Percentiles rank a stretch among this genome's conserved stretches.
Conservation (phyloP, 2,797 vertebrate species). For the Eulemur albifrons region DNA sequence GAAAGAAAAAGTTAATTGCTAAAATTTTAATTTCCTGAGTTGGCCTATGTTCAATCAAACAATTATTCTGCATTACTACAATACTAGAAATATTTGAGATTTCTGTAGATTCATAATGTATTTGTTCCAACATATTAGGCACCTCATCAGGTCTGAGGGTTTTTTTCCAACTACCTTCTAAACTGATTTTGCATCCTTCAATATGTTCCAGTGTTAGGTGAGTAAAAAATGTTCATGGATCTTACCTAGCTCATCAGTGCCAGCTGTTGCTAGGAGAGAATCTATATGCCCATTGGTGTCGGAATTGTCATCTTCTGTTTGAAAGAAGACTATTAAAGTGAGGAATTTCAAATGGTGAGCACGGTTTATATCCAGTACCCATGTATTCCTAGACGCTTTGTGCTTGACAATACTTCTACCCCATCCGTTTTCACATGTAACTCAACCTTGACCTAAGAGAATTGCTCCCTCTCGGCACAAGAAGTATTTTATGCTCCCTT, state of each 20-base stretch:
- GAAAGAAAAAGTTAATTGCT: conserved; percentile 76
- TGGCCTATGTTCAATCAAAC: conserved; percentile 73
- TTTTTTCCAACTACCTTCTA: conserved; percentile 50
- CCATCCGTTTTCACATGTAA: not conserved
- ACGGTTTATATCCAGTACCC: not conserved
- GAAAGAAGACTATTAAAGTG: not conserved
- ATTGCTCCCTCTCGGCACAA: conserved; percentile 51
- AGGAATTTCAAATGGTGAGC: not conserved
- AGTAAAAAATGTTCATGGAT: conserved; percentile 39
- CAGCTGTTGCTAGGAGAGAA: not conserved
- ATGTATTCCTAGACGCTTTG: not conserved
- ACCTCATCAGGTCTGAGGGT: conserved; percentile 72
- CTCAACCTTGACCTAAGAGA: conserved; percentile 53
- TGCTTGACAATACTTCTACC: not conserved
- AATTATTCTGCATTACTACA: conserved; percentile 74
- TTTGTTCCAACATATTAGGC: conserved; percentile 77
- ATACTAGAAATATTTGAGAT: conserved; percentile 75
- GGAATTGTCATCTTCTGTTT: not conserved
- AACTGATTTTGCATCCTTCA: conserved; percentile 65
- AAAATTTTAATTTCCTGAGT: conserved; percentile 79
- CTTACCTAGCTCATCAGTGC: conserved; percentile 50
- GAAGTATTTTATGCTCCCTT: conserved; percentile 65
- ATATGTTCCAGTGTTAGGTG: not conserved
- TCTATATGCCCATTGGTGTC: not conserved
- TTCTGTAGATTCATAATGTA: conserved; percentile 70